A percentile compares a stretch with the other conserved stretches of the same genome.
phyloP scores from a whole-genome alignment of 1,140 invertebrate species.

The Drosophila suzukii region DNA sequence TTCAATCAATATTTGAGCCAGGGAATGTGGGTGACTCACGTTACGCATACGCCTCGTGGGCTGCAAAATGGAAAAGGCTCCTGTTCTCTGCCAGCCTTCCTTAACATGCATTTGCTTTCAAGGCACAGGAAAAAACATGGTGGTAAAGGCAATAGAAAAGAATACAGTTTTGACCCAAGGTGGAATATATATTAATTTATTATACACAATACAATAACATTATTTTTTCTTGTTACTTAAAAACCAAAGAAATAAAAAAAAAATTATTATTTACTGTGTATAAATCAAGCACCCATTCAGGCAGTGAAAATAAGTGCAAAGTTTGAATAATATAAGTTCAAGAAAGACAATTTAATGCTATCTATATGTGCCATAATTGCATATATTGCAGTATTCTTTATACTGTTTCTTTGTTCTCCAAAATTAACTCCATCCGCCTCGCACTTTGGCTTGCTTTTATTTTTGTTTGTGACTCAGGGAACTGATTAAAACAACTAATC shows the following conservation, averaged over 20 bases:
- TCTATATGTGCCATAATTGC: conserved; percentile 20
- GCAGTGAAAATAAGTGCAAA: not conserved
- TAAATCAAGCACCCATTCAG: no score
- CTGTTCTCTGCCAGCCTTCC: not conserved
- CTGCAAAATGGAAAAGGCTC: conserved; percentile 4
- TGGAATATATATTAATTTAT: no score
- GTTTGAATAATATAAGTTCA: not conserved
- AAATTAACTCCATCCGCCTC: conserved; percentile 17
- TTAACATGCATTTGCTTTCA: conserved; percentile 6
- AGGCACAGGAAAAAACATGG: not conserved
- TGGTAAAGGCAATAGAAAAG: no score
- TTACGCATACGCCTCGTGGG: conserved; percentile 44
- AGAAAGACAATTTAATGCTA: not conserved
- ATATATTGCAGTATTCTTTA: conserved; percentile 9
- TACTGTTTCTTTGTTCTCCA: conserved; percentile 23
- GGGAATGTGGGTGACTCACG: conserved; percentile 9
- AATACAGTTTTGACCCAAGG: no score
- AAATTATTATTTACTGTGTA: no score
- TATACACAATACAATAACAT: no score
- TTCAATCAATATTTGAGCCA: conserved; percentile 27
- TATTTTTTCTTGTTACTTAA: no score
- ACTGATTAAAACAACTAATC: conserved; percentile 51
- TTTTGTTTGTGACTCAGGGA: conserved; percentile 32
- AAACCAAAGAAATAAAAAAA: no score
- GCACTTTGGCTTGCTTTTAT: conserved; percentile 23